Percentiles rank a stretch among this genome's conserved stretches.
phyloP scores from a whole-genome alignment of 1,140 invertebrate genomes.

The Sycophaga agraensis region DNA sequence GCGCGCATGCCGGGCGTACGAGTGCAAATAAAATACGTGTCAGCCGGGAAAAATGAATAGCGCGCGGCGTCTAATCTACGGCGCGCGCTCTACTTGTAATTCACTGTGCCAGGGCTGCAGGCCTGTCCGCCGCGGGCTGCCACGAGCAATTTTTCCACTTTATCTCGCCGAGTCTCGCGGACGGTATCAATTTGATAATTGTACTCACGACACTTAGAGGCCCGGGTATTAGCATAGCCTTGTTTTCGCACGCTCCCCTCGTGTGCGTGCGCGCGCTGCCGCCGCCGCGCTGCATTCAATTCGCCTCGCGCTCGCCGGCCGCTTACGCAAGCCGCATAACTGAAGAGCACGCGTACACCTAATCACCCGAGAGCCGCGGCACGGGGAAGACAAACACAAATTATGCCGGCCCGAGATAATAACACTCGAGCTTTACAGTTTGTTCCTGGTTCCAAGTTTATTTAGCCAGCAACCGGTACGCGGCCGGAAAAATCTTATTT shows the following conservation, averaged over 20 bases:
- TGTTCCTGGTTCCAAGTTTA: background rate
- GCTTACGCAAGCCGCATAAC: background rate
- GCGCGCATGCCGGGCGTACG: background rate
- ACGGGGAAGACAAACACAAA: constrained; percentile 23
- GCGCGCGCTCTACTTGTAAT: background rate
- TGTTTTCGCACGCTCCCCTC: constrained; percentile 30
- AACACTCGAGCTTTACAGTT: background rate
- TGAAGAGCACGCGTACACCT: background rate
- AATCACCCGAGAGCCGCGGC: background rate
- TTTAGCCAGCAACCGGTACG: no score
- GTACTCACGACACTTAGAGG: constrained; percentile 1
- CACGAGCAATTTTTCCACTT: background rate
- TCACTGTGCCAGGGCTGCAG: background rate
- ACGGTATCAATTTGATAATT: constrained; percentile 15
- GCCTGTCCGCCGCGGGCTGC: no score
- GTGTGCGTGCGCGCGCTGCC: background rate
- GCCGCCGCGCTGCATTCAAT: no score
- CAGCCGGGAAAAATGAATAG: background rate
- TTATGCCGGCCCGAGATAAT: background rate
- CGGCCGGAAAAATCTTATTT: no score
- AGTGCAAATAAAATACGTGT: background rate
- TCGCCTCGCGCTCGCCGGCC: constrained; percentile 12
- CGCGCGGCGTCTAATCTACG: background rate
- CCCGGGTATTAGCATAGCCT: constrained; percentile 16
- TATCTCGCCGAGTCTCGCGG: background rate